Percentiles rank a stretch among this genome's conserved stretches.
Conservation (phyloP, 2,888 invertebrate genomes). For the Caenorhabditis imperialis region DNA sequence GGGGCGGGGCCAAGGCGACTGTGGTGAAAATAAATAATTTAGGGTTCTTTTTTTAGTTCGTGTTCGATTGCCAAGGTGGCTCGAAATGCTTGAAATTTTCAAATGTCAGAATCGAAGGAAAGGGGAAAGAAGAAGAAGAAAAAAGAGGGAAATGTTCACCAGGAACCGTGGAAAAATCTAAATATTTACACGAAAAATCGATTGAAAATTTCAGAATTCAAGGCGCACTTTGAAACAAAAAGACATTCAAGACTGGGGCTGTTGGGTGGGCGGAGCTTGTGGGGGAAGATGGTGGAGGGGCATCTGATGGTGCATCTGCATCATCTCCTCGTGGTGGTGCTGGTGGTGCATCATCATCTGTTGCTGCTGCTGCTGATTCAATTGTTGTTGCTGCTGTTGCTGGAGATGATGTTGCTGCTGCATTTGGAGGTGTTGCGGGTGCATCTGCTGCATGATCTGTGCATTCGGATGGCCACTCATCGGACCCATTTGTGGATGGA, state of each 20-base stretch:
- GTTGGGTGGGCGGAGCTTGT: background rate
- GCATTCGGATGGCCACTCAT: constrained; percentile 19
- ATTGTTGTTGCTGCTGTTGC: constrained; percentile 19
- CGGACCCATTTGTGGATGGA: background rate
- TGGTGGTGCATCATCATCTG: constrained; percentile 21
- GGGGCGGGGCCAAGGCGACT: background rate
- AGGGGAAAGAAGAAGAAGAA: background rate
- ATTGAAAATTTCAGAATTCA: no score
- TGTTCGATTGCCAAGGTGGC: no score
- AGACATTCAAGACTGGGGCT: constrained; percentile 8
- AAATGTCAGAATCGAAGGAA: no score
- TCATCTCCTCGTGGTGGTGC: constrained; percentile 3
- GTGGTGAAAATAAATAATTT: background rate
- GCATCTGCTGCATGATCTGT: constrained; percentile 37
- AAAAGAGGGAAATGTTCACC: constrained; percentile 7
- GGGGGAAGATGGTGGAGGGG: constrained; percentile 31
- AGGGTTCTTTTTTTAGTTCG: no score
- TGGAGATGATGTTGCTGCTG: constrained; percentile 31
- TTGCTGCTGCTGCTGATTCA: constrained; percentile 21
- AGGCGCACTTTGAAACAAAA: no score
- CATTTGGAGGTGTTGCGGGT: constrained; percentile 10
- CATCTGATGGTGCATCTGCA: constrained; percentile 33
- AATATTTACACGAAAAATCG: background rate
- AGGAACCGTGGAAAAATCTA: constrained; percentile 12
- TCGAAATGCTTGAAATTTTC: no score